These are phyloP conservation scores for Myotis lucifugus DNA, from an alignment of 2,113 vertebrate species.

Conservation along the genomic window DNA sequence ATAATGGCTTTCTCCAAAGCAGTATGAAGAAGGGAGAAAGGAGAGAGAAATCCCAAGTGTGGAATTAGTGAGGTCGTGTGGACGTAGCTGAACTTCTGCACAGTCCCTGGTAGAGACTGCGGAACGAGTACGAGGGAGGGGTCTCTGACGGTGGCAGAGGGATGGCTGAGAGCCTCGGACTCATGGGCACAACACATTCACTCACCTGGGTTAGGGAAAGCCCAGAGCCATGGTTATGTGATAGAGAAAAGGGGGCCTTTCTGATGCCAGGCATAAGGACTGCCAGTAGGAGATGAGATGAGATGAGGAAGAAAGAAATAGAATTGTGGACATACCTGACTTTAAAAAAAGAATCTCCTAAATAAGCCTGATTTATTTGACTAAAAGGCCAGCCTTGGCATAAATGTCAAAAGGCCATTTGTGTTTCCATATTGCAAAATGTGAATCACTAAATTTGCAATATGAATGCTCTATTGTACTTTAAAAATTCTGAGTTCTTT, in stretches of 20 bases:
- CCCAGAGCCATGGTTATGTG: neutral
- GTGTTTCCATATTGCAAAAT: conserved; percentile 69
- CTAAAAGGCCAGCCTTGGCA: conserved; percentile 13
- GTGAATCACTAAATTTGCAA: conserved; percentile 56
- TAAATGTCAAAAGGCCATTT: conserved; percentile 70
- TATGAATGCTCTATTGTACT: conserved; percentile 69
- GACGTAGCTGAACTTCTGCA: accelerated
- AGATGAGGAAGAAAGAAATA: neutral
- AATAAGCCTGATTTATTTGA: conserved; percentile 57
- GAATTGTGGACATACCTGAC: neutral
- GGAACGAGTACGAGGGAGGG: too few relatives aligned
- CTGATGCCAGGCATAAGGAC: neutral
- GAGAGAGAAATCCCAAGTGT: neutral
- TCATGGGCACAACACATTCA: neutral
- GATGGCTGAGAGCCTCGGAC: neutral
- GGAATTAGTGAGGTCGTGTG: neutral
- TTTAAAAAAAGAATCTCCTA: neutral
- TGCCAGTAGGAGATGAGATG: neutral
- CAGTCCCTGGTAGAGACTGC: too few relatives aligned
- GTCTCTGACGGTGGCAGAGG: neutral
- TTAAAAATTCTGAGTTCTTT: conserved; percentile 72
- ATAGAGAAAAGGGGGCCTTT: neutral
- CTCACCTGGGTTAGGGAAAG: neutral
- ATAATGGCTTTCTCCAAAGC: neutral
- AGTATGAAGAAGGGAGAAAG: neutral